Evolutionary conservation across 2,888 invertebrate species (phyloP), one percentile per base, ranked within the genome.

Genomic region (Callinectes sapidus): DNA sequence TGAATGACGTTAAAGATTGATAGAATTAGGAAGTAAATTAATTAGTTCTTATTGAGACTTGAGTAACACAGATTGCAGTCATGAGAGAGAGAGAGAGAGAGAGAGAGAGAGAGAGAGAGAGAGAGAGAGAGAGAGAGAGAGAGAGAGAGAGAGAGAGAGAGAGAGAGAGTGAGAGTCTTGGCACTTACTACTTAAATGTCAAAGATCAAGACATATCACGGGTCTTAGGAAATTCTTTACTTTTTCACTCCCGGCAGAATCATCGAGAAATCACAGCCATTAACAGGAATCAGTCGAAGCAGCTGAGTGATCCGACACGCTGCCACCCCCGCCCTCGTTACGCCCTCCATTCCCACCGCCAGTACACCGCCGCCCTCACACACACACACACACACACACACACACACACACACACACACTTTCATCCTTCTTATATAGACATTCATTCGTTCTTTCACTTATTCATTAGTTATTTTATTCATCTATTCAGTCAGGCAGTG

Each of bases 381-480:
- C 81, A 90, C 55, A 61, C 61, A 89, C 39, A 89, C 61, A 61
- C 39, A 89, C 61, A 89, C 39, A 89, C 61, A 89, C 39, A 89
- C 61, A 89, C 39, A 89, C 61, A 89, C 39, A 89, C 61, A 89
- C 32, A 89, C 35, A 87, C 39, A 87, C 18, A 32, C 32, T 35
- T 85, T 35, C 32, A 85, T 85, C n/a, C 48, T n/a, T 28, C 42
- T 77, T n/a, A 48, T 77, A 90, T 39, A 66, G 35, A 90, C n/a
- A 90, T 42, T 32, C 28, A 28, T 5, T 77, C 86, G 35, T 28
- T 28, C 23, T 32, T 16, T 23, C n/a, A 86, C 0, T 35, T 28
- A 87, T 18, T 48, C 48, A 8, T 48, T 42, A 3, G 6, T 42
- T 48, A 5, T 8, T 5, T 48, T 10, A 48, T 5, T 48, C 48